phyloP scores from a whole-genome alignment of 2,113 vertebrate species.

The Dascyllus trimaculatus region DNA sequence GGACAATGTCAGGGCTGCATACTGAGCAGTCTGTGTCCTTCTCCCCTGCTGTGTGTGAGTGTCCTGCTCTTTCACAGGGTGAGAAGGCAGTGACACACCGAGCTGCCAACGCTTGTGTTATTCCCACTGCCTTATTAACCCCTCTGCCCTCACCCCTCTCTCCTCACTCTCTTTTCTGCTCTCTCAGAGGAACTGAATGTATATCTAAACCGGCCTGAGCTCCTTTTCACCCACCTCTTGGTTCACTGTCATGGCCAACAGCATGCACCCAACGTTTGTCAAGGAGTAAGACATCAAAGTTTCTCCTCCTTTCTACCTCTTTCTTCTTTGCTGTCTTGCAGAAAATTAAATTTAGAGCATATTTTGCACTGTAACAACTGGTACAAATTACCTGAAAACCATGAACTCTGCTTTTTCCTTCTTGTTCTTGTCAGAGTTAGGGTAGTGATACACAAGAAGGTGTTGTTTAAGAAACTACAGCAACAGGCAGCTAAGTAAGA shows the following conservation, averaged over 20 bases:
- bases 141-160: constrained; percentile 66
- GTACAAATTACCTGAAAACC: not conserved
- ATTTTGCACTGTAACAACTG: not conserved
- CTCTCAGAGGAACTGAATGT: constrained; percentile 56
- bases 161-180: constrained; percentile 27
- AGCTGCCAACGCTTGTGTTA: constrained; percentile 93
- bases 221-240: constrained; percentile 31
- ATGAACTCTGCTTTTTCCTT: not conserved
- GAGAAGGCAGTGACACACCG: constrained; percentile 84
- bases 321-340: constrained; percentile 19
- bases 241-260: constrained; percentile 22
- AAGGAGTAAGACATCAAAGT: constrained; percentile 27
- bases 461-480: not conserved
- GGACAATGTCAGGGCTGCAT: constrained; percentile 99
- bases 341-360: not conserved
- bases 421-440: not conserved
- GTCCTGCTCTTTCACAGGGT: constrained; percentile 70
- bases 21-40: constrained; percentile 99
- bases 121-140: constrained; percentile 89
- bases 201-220: constrained; percentile 38
- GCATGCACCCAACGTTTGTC: constrained; percentile 16
- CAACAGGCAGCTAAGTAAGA: not conserved
- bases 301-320: not conserved
- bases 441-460: not conserved
- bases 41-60: constrained; percentile 87